Base-by-base conservation (phyloP, 2,888 invertebrate genomes). In the Lymantria dispar region DNA sequence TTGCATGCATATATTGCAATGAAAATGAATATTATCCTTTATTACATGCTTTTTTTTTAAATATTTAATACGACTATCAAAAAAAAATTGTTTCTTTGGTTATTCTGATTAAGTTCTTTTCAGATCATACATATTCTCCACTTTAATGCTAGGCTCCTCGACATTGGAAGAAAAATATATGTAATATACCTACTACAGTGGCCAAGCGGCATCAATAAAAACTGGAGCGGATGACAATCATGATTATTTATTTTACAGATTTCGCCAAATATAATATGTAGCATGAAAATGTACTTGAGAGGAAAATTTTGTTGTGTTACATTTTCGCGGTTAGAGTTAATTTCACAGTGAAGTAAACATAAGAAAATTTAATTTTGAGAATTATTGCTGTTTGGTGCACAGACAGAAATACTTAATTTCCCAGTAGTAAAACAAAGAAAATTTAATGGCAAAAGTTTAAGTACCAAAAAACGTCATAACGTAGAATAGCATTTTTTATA, bases 271-370 rank as follows among this genome's bases (percentile, higher is more conserved):
- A 53, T 57, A 54, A 60, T 38, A 50, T 48, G 43, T 42, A 44
- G 31, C 47, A 50, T 47, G 47, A 57, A 63, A 65, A 56, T 54
- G 47, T 58, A 58, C 67, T 67, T 54, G 55, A 45, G 61, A 52
- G 55, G 30, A 49, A 64, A 63, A 65, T 59, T 56, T 58, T 38
- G 42, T 47, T 42, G 41, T 48, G 46, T 46, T 43, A 49, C 54
- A 58, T 52, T 48, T 48, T 44, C 43, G 52, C 37, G 56, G 54
- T 58, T 29, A 41, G 37, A 41, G 47, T 56, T 49, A 54, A 58
- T 57, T 54, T 56, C 37, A 50, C 48, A 30, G 13, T 36, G 39
- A 40, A 48, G 10, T 53, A 46, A 47, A 64, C 51, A 61, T 39
- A 31, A 51, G 51, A 46, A 56, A 60, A 63, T 58, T 55, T 43